A percentile compares a stretch with the other conserved stretches of the same genome.
These are phyloP conservation scores for Pinna nobilis DNA, from an alignment of 1,140 invertebrate genomes.

Conservation along the genomic window DNA sequence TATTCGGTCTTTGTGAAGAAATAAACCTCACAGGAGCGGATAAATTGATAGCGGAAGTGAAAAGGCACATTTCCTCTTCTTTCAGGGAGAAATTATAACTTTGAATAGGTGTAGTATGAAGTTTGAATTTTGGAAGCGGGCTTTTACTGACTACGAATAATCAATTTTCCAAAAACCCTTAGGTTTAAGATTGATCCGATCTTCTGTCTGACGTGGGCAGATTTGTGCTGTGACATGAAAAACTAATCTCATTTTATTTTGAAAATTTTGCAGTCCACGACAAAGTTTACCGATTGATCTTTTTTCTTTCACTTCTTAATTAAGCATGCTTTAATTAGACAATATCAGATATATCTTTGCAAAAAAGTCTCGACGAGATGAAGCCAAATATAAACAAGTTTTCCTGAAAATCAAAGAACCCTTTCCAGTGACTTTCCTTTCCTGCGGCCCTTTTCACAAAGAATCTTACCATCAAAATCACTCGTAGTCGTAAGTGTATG, in stretches of 20 bases:
- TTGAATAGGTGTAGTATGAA: neutral
- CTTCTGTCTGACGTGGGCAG: no score
- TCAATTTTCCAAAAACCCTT: neutral
- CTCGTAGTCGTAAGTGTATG: no score
- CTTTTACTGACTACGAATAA: neutral
- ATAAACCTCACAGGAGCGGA: no score
- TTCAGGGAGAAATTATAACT: neutral
- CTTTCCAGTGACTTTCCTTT: no score
- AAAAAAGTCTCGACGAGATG: neutral
- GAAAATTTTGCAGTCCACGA: neutral
- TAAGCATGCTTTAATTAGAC: neutral
- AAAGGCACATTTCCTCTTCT: no score
- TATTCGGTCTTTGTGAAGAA: no score
- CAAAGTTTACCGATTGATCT: neutral
- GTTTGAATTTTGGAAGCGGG: neutral
- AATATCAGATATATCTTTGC: neutral
- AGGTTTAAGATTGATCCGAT: no score
- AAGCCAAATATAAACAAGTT: neutral
- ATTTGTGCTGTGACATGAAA: no score
- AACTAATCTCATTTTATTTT: neutral
- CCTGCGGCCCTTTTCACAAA: no score
- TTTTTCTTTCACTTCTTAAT: neutral
- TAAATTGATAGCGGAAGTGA: no score
- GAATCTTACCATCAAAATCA: no score
- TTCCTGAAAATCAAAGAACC: neutral